Evolutionary conservation across 2,888 invertebrate genomes (phyloP), one percentile per base, ranked within the genome.

Genomic region (Leucoptera coffeella): DNA sequence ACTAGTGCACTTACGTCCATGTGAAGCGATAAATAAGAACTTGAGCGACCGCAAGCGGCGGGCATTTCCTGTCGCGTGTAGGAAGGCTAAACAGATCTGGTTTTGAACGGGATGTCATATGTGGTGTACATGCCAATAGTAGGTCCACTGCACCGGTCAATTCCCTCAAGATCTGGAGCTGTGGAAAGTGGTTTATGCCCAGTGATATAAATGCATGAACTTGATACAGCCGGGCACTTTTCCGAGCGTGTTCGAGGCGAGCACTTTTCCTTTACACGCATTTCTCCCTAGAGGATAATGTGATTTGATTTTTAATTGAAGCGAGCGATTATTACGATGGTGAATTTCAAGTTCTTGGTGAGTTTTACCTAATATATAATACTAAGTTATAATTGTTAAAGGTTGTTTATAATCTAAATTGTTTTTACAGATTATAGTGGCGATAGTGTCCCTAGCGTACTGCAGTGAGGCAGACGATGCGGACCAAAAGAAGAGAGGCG

Each of bases 171-270:
- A 51, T 57, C 59, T 61, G 57, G 61, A 59, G 40, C 43, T 38
- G 40, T 62, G 55, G 64, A 67, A 69, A 65, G 64, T 62, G 56
- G 59, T 45, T 44, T 38, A 43, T 35, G 35, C 38, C 40, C 47
- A 47, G 47, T 53, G 47, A 54, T 67, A 67, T 67, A 69, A 65
- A 67, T 59, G 47, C 58, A 44, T 64, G 60, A 61, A 65, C 64
- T 62, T 65, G 60, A 61, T 62, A 60, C 46, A 35, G 37, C 38
- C 45, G 4, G 22, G 14, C 67, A 69, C 67, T 67, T 62, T 62
- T 65, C 62, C 53, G 35, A 37, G 47, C 42, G 48, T 38, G 42
- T 41, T 45, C 43, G 47, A 38, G 40, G 40, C 42, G 50, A 53
- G 38, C 58, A 57, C 61, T 64, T 65, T 65, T 62, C 54, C 47